A percentile compares a stretch with the other conserved stretches of the same genome.
Conservation (phyloP, 1,140 invertebrate genomes). For the Lethrus apterus region DNA sequence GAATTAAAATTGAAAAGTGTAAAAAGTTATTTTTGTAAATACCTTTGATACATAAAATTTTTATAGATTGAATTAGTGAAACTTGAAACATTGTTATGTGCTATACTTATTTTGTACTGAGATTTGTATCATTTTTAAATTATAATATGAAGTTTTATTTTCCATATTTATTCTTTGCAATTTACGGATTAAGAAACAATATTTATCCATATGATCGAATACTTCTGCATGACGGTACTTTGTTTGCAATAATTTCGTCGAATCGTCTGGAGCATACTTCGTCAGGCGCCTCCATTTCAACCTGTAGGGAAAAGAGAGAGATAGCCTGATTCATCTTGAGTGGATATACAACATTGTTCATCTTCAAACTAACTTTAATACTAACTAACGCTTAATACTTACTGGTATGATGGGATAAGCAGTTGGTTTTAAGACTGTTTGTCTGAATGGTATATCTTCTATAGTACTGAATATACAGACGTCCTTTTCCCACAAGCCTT, state of each 20-base stretch:
- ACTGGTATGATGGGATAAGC: conserved; percentile 49
- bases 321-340: background rate
- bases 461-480: conserved; percentile 47
- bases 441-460: conserved; percentile 47
- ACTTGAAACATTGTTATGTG: too few relatives aligned
- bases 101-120: too few relatives aligned
- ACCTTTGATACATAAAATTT: too few relatives aligned
- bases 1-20: too few relatives aligned
- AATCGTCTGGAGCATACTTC: background rate
- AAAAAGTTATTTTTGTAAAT: too few relatives aligned
- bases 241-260: background rate
- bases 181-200: too few relatives aligned
- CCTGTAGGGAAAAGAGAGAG: background rate
- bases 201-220: too few relatives aligned
- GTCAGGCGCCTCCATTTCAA: background rate
- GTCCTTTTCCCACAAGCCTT: conserved; percentile 49
- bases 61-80: too few relatives aligned
- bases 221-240: conserved; percentile 1
- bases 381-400: conserved; percentile 23
- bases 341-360: background rate
- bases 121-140: too few relatives aligned
- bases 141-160: too few relatives aligned
- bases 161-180: too few relatives aligned
- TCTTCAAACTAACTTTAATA: background rate
- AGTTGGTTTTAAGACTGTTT: conserved; percentile 46